Conservation (phyloP, 2,888 invertebrate species). For the Nudaria mundana region DNA sequence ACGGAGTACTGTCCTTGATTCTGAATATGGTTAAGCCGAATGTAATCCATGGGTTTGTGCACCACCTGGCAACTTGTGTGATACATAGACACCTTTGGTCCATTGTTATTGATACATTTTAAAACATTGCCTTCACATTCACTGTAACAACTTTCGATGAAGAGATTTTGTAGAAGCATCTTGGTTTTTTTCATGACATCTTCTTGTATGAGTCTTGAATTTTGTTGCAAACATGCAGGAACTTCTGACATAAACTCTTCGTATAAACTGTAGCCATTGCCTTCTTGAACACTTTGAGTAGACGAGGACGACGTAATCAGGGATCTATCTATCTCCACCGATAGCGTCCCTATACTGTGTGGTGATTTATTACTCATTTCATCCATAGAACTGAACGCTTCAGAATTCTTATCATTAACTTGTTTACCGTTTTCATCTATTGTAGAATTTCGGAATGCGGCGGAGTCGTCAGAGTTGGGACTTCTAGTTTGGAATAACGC, state of each 20-base stretch:
- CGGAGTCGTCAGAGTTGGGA: slow-evolving; percentile 2
- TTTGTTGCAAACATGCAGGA: slow-evolving; percentile 40
- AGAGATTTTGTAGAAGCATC: slow-evolving; percentile 38
- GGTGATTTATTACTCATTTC: slow-evolving; percentile 20
- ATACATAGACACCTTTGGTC: slow-evolving; percentile 11
- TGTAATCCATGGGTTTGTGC: slow-evolving; percentile 46
- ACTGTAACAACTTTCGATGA: slow-evolving; percentile 30
- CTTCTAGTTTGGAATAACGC: background rate
- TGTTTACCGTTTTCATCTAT: slow-evolving; percentile 5
- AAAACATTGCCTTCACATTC: slow-evolving; percentile 31
- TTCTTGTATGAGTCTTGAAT: slow-evolving; percentile 38
- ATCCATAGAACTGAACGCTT: slow-evolving; percentile 31
- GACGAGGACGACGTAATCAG: slow-evolving; percentile 25
- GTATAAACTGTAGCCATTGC: slow-evolving; percentile 38
- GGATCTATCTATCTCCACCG: no score
- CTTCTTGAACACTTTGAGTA: slow-evolving; percentile 21
- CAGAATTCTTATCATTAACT: slow-evolving; percentile 14
- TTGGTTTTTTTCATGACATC: slow-evolving; percentile 43
- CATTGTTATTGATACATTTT: slow-evolving; percentile 21
- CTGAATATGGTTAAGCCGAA: slow-evolving; percentile 29
- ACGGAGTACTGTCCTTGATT: slow-evolving; percentile 11
- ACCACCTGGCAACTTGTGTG: slow-evolving; percentile 22
- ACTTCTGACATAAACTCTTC: slow-evolving; percentile 52
- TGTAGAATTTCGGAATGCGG: slow-evolving; percentile 3
- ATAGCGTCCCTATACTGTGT: slow-evolving; percentile 18